A percentile compares a stretch with the other conserved stretches of the same genome.
Evolutionary conservation across 2,888 invertebrate genomes (phyloP).

Genomic region (Dasysyrphus tricinctus): DNA sequence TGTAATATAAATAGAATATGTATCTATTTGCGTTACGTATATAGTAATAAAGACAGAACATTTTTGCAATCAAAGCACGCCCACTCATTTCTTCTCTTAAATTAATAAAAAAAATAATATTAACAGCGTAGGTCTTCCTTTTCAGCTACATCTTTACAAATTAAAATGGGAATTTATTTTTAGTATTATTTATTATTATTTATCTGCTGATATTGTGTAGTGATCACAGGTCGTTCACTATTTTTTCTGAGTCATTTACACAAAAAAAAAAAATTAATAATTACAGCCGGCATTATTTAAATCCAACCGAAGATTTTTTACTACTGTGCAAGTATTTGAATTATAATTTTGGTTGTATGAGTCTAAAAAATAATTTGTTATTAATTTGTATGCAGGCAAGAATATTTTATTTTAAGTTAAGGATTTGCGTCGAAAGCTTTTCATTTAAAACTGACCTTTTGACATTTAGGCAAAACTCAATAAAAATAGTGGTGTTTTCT

Average conservation of each 20-base stretch:
- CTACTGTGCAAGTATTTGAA: no score
- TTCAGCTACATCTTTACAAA: not conserved
- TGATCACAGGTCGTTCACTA: slow-evolving; percentile 37
- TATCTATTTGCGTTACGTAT: not conserved
- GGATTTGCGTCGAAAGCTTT: no score
- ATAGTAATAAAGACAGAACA: not conserved
- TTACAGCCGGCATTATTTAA: not conserved
- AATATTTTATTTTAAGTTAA: no score
- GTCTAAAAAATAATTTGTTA: no score
- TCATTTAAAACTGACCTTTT: no score
- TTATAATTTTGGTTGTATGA: no score
- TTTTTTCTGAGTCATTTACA: slow-evolving; percentile 34
- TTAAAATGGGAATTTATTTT: slow-evolving; percentile 19
- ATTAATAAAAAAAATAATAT: not conserved
- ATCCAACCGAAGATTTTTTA: not conserved
- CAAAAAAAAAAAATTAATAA: not conserved
- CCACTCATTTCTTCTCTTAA: slow-evolving; percentile 12
- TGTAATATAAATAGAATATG: slow-evolving; percentile 18
- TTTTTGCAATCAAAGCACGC: not conserved
- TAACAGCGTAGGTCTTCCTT: not conserved
- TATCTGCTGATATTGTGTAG: slow-evolving; percentile 26
- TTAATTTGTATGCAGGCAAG: no score
- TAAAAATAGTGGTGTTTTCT: no score
- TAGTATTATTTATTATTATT: slow-evolving; percentile 8
- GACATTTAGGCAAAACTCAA: not conserved